Evolutionary conservation across 1,140 invertebrate species (phyloP).

Genomic region (Bombus difficillimus): DNA sequence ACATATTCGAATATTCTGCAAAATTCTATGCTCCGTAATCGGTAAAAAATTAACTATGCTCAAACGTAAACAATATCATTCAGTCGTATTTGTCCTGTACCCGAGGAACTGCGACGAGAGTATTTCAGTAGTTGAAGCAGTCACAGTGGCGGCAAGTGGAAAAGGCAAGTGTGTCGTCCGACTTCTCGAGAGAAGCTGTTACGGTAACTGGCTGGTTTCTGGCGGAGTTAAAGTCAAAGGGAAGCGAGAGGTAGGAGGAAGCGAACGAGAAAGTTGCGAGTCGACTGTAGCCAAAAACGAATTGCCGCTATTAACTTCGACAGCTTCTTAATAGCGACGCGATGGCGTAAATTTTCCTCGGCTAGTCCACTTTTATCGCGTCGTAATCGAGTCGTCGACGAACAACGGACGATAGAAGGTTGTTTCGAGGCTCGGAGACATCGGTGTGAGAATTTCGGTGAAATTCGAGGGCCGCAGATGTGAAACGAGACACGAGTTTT

Average conservation of each 20-base stretch:
- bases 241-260: too few relatives aligned
- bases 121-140: not conserved
- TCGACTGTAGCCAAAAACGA: slow-evolving; percentile 39
- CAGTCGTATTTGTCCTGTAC: not conserved
- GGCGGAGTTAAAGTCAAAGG: slow-evolving; percentile 24
- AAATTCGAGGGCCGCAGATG: slow-evolving; percentile 31
- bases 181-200: slow-evolving; percentile 37
- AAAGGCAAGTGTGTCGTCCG: slow-evolving; percentile 14
- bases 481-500: not conserved
- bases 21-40: not conserved
- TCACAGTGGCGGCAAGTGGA: not conserved
- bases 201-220: not conserved
- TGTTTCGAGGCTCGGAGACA: not conserved
- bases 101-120: not conserved
- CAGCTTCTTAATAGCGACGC: slow-evolving; percentile 27
- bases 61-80: not conserved
- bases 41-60: not conserved
- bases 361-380: not conserved
- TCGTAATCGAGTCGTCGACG: not conserved
- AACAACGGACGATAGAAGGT: not conserved
- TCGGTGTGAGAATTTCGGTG: not conserved
- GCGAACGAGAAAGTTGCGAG: not conserved
- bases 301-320: slow-evolving; percentile 40
- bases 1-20: too few relatives aligned
- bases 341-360: slow-evolving; percentile 20